Percentiles rank a stretch among this genome's conserved stretches.
Evolutionary conservation across 2,113 vertebrate species (phyloP).

Genomic region (Muntiacus reevesi): DNA sequence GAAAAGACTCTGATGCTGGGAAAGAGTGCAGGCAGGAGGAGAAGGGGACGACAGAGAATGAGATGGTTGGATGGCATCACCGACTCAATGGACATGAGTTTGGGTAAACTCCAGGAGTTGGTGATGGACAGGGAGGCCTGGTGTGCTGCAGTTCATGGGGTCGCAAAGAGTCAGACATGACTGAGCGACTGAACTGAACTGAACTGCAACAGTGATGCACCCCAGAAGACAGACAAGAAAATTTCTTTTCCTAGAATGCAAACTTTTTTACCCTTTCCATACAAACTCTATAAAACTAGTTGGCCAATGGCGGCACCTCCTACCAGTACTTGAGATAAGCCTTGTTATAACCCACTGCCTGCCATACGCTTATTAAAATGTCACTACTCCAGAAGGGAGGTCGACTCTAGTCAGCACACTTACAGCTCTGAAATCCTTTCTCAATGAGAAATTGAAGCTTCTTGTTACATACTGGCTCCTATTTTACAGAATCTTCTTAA

Average conservation of each 20-base stretch:
- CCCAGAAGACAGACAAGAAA: background rate
- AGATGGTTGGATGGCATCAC: background rate
- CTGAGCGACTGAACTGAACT: background rate
- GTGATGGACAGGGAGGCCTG: background rate
- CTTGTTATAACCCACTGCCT: background rate
- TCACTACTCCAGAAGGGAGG: background rate
- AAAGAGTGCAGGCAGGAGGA: background rate
- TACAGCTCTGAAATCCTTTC: background rate
- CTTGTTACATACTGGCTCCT: background rate
- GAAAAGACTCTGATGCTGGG: background rate
- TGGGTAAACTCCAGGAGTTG: fast-evolving
- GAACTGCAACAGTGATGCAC: background rate
- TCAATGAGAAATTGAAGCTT: background rate
- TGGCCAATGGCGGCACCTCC: background rate
- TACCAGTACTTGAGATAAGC: background rate
- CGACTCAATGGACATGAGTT: background rate
- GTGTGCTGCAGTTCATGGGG: fast-evolving
- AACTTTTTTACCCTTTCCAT: background rate
- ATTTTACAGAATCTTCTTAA: background rate
- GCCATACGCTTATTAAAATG: background rate
- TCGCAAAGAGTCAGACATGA: background rate
- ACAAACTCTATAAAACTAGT: background rate
- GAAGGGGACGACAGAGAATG: background rate
- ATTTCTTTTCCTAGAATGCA: background rate
- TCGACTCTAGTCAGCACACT: fast-evolving